Evolutionary conservation across 2,888 invertebrate genomes (phyloP).

Genomic region (Calameuta idolon): DNA sequence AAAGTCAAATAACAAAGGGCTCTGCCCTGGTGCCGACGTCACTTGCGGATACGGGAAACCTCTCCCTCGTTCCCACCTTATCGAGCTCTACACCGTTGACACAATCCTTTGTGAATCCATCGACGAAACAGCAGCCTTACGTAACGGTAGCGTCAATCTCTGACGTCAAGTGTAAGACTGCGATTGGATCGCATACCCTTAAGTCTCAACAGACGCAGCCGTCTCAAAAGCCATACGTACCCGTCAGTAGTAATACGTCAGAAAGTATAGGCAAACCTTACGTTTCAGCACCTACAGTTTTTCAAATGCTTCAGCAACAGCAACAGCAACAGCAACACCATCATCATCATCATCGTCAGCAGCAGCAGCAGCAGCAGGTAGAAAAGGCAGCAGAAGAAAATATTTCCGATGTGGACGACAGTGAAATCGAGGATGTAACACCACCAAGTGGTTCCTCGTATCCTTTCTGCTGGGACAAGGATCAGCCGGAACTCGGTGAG

Average conservation of each 20-base stretch:
- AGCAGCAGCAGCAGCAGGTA: conserved; percentile 24
- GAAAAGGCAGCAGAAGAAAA: conserved; percentile 8
- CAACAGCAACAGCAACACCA: conserved; percentile 38
- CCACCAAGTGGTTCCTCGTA: conserved; percentile 24
- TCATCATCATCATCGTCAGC: neutral
- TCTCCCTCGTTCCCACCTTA: conserved; percentile 44
- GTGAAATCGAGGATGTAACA: conserved; percentile 28
- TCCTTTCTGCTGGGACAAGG: conserved; percentile 39
- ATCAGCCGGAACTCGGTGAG: conserved; percentile 28
- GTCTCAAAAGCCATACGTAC: conserved; percentile 23
- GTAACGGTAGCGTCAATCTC: conserved; percentile 39
- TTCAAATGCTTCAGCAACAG: conserved; percentile 44
- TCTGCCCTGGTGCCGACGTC: conserved; percentile 22
- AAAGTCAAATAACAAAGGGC: conserved; percentile 1
- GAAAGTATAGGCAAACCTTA: conserved; percentile 38
- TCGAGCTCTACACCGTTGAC: conserved; percentile 7
- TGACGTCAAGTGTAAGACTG: conserved; percentile 33
- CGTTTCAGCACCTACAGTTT: conserved; percentile 43
- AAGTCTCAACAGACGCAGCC: too few species aligned
- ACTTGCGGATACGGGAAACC: conserved; percentile 38
- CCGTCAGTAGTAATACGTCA: conserved; percentile 4
- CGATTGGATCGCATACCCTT: too few species aligned
- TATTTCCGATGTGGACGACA: conserved; percentile 24
- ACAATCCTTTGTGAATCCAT: neutral
- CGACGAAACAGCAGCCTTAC: neutral